Percentiles rank a stretch among this genome's conserved stretches.
These are phyloP conservation scores for Eupithecia inturbata DNA, from an alignment of 2,888 invertebrate genomes.

Conservation along the genomic window DNA sequence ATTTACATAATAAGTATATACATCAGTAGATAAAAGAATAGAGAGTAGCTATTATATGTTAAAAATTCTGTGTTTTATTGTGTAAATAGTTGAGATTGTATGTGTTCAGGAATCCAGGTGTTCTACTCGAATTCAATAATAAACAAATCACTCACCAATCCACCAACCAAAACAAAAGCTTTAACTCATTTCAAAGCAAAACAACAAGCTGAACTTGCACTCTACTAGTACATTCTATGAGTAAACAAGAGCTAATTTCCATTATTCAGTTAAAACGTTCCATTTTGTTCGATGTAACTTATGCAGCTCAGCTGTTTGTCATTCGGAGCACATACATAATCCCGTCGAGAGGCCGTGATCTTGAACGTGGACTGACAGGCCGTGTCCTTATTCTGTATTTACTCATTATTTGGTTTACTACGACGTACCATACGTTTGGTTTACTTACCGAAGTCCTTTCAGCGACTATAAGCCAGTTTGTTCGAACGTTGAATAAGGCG, in stretches of 20 bases:
- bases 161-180: not conserved
- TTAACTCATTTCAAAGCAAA: conserved; percentile 16
- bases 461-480: not conserved
- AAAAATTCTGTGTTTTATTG: too few relatives aligned
- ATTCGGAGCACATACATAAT: conserved; percentile 75
- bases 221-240: conserved; percentile 30
- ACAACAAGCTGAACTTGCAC: conserved; percentile 43
- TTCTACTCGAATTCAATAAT: not conserved
- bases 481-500: not conserved
- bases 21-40: not conserved
- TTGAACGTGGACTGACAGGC: conserved; percentile 66
- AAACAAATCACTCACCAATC: not conserved
- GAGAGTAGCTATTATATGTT: too few relatives aligned
- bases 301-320: conserved; percentile 70
- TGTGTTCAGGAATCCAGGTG: not conserved
- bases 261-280: conserved; percentile 62
- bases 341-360: conserved; percentile 71
- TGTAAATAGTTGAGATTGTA: not conserved
- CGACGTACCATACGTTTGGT: not conserved
- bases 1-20: too few relatives aligned
- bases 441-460: too few relatives aligned
- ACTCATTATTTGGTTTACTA: not conserved
- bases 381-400: conserved; percentile 58
- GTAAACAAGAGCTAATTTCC: conserved; percentile 57
- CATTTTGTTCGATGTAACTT: conserved; percentile 59